A percentile compares a stretch with the other conserved stretches of the same genome.
Conservation (phyloP, 1,140 invertebrate species). For the Anoplophora glabripennis region DNA sequence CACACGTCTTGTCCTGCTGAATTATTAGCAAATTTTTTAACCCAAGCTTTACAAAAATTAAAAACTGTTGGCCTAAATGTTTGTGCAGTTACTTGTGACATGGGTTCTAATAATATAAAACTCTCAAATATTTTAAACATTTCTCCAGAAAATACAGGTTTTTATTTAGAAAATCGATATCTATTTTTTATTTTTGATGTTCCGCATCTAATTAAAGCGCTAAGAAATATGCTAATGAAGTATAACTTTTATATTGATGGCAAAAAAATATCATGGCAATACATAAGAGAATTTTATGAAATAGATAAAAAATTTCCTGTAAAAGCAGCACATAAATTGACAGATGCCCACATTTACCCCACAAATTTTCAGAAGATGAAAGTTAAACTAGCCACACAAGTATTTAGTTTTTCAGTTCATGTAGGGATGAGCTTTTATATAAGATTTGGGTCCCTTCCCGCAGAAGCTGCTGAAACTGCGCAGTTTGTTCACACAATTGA, state of each 20-base stretch:
- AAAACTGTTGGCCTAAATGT: slow-evolving; percentile 10
- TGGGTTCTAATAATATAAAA: slow-evolving; percentile 13
- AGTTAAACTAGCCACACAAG: no score
- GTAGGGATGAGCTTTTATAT: no score
- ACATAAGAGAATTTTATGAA: no score
- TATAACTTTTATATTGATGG: slow-evolving; percentile 11
- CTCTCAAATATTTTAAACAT: slow-evolving; percentile 7
- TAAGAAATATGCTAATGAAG: slow-evolving; percentile 21
- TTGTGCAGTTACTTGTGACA: slow-evolving; percentile 6
- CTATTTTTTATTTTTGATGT: slow-evolving; percentile 17
- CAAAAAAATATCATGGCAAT: slow-evolving; percentile 5
- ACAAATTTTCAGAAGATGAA: no score
- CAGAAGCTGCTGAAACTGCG: no score
- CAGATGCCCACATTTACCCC: no score
- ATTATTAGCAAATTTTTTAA: not conserved
- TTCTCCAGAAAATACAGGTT: slow-evolving; percentile 11
- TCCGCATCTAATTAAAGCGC: slow-evolving; percentile 21
- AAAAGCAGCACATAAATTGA: no score
- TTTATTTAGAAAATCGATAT: slow-evolving; percentile 12
- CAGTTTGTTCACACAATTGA: no score
- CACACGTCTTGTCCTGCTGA: not conserved
- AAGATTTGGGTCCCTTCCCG: no score
- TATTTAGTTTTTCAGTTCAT: no score
- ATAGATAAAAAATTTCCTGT: no score
- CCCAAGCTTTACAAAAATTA: slow-evolving; percentile 7